A percentile compares a stretch with the other conserved stretches of the same genome.
Evolutionary conservation across 1,140 invertebrate genomes (phyloP).

Genomic region (Tetramorium alpestre): DNA sequence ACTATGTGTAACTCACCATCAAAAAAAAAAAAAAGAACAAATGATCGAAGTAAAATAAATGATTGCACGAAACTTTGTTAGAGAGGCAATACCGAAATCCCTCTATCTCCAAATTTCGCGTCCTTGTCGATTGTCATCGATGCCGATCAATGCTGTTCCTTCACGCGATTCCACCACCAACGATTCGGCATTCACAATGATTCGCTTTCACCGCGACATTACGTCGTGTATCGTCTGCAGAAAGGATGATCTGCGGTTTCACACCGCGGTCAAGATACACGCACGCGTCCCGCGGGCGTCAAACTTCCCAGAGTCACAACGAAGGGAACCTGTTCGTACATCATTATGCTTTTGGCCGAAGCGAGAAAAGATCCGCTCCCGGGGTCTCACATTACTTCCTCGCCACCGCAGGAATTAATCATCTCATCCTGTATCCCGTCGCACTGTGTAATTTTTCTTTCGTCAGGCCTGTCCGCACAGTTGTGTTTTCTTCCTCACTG

Average conservation of each 20-base stretch:
- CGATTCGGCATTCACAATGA: constrained; percentile 45
- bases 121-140: constrained; percentile 15
- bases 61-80: neutral
- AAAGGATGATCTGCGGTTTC: constrained; percentile 50
- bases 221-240: constrained; percentile 7
- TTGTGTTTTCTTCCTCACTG: constrained; percentile 3
- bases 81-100: neutral
- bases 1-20: neutral
- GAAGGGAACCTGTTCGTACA: constrained; percentile 54
- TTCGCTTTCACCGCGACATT: constrained; percentile 35
- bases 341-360: constrained; percentile 47
- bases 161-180: constrained; percentile 27
- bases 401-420: constrained; percentile 51
- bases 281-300: constrained; percentile 39
- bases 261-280: constrained; percentile 12
- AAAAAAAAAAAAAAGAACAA: neutral
- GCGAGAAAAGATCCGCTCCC: constrained; percentile 27
- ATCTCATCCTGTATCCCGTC: constrained; percentile 26
- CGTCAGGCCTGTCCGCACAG: constrained; percentile 12
- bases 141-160: constrained; percentile 2
- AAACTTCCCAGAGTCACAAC: constrained; percentile 48
- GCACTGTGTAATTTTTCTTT: constrained; percentile 50
- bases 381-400: constrained; percentile 42
- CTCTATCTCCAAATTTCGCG: neutral
- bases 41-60: neutral